phyloP scores from a whole-genome alignment of 2,888 invertebrate species.

The Lasioglossum marginatum region DNA sequence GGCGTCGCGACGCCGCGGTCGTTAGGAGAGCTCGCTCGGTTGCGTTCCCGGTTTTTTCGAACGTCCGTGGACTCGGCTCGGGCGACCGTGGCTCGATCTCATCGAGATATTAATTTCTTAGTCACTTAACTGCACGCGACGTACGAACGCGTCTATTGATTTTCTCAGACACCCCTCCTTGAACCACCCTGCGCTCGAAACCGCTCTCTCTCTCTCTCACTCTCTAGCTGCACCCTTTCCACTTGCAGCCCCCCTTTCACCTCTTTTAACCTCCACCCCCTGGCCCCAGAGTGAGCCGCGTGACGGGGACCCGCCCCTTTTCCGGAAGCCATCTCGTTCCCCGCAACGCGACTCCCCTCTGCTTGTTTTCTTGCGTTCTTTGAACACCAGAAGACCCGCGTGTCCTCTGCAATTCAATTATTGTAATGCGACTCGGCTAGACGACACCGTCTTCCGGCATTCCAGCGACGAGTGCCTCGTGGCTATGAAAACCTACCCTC shows the following conservation, averaged over 20 bases:
- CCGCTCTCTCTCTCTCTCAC: constrained; percentile 6
- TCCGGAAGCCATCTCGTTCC: constrained; percentile 75
- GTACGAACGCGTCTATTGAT: constrained; percentile 81
- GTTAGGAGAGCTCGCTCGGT: constrained; percentile 34
- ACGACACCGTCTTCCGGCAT: constrained; percentile 62
- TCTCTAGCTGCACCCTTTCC: constrained; percentile 39
- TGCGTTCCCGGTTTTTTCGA: constrained; percentile 54
- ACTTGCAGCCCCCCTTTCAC: constrained; percentile 35
- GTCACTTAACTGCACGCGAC: constrained; percentile 83
- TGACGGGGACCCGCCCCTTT: constrained; percentile 74
- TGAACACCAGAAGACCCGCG: constrained; percentile 78
- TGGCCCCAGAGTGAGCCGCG: constrained; percentile 42
- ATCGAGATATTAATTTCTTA: constrained; percentile 83
- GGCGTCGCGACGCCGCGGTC: constrained; percentile 35
- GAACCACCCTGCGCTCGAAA: constrained; percentile 50
- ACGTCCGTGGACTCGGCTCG: constrained; percentile 58
- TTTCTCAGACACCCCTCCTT: constrained; percentile 74
- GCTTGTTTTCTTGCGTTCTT: constrained; percentile 75
- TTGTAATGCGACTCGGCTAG: constrained; percentile 75
- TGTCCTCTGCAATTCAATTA: constrained; percentile 79
- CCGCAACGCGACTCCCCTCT: constrained; percentile 71
- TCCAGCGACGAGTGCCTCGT: constrained; percentile 58
- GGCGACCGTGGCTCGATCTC: constrained; percentile 75
- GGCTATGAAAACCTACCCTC: constrained; percentile 49
- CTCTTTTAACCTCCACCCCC: constrained; percentile 66